phyloP scores from a whole-genome alignment of 2,113 vertebrate genomes.

The Myotis brandtii region DNA sequence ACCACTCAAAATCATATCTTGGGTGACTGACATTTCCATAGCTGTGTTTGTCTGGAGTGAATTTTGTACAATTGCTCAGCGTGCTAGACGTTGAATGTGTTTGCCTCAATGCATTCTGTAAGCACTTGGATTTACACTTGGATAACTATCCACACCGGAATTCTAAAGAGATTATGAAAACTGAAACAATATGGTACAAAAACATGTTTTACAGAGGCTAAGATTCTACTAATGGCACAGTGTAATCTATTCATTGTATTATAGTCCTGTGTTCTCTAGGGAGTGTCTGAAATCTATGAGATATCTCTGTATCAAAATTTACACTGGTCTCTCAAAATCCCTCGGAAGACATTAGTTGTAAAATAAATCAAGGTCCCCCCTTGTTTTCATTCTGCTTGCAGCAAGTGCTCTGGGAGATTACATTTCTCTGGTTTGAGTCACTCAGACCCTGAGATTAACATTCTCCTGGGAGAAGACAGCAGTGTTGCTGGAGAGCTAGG shows the following conservation, averaged over 20 bases:
- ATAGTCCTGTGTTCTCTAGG: slow-evolving; percentile 55
- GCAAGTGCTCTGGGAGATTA: slow-evolving; percentile 64
- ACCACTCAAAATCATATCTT: not conserved
- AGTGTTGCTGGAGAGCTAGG: not conserved
- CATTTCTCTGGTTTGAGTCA: slow-evolving; percentile 51
- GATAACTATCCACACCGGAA: slow-evolving; percentile 33
- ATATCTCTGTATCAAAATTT: slow-evolving; percentile 51
- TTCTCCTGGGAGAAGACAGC: not conserved
- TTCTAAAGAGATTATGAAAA: slow-evolving; percentile 66
- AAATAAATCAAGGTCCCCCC: slow-evolving; percentile 50
- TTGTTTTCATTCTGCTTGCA: slow-evolving; percentile 43
- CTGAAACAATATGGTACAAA: slow-evolving; percentile 52
- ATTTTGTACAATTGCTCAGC: not conserved
- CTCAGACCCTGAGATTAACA: slow-evolving; percentile 34
- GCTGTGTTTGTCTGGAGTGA: not conserved
- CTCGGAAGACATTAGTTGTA: slow-evolving; percentile 57
- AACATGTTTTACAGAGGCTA: slow-evolving; percentile 38
- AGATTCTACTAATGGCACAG: slow-evolving; percentile 15
- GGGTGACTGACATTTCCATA: not conserved
- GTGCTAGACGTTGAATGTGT: not conserved
- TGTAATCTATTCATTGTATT: slow-evolving; percentile 58
- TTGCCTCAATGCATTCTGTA: slow-evolving; percentile 18
- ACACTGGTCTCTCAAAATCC: slow-evolving; percentile 53
- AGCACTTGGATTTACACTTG: slow-evolving; percentile 16
- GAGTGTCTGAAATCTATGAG: slow-evolving; percentile 67